Conservation (phyloP, 2,888 invertebrate genomes). For the Syrphus vitripennis region DNA sequence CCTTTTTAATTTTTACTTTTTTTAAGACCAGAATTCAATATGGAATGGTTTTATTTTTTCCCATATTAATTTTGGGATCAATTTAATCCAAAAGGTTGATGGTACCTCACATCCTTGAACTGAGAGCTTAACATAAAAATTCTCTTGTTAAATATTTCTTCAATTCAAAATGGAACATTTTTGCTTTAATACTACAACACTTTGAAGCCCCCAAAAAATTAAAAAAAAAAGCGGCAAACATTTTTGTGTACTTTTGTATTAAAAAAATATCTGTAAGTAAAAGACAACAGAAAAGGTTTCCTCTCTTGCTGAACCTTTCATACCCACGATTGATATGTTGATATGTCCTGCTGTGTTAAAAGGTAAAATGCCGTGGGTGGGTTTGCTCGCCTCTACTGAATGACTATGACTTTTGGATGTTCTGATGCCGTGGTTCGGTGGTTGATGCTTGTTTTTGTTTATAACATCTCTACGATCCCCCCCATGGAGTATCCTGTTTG, state of each 20-base stretch:
- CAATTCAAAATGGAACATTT: not conserved
- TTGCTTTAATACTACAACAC: not conserved
- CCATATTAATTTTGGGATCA: no score
- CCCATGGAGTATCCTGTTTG: slow-evolving; percentile 72
- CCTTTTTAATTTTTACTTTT: no score
- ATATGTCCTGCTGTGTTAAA: slow-evolving; percentile 71
- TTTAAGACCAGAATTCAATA: no score
- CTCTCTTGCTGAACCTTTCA: not conserved
- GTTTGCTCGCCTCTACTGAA: slow-evolving; percentile 46
- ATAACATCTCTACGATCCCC: slow-evolving; percentile 53
- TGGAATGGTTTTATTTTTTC: no score
- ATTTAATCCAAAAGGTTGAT: no score
- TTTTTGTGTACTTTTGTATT: not conserved
- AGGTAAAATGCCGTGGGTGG: slow-evolving; percentile 68
- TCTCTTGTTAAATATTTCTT: not conserved
- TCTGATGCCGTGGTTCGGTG: slow-evolving; percentile 6
- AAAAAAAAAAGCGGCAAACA: not conserved
- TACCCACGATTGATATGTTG: slow-evolving; percentile 68
- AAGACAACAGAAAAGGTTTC: not conserved
- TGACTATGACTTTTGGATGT: slow-evolving; percentile 18
- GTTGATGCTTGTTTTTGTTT: slow-evolving; percentile 34
- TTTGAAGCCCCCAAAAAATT: not conserved
- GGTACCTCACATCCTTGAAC: no score
- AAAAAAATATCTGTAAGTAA: not conserved
- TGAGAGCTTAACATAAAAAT: not conserved